phyloP scores from a whole-genome alignment of 2,888 invertebrate species.

The Trichopoda pennipes region DNA sequence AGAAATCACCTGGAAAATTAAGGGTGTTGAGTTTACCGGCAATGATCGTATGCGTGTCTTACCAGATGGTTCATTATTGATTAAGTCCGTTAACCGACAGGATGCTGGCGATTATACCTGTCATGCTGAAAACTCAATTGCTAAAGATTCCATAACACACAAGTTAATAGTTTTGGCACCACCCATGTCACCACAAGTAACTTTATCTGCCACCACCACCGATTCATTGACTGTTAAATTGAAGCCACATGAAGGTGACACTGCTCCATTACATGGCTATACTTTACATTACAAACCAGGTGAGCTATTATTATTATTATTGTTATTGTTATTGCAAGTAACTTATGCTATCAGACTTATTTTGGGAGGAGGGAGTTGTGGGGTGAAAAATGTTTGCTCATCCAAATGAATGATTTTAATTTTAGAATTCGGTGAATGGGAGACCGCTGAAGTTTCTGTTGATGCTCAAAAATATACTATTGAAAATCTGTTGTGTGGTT shows the following conservation, averaged over 20 bases:
- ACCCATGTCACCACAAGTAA: constrained; percentile 89
- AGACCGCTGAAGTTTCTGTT: constrained; percentile 90
- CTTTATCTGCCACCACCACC: constrained; percentile 87
- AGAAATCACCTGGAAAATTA: constrained; percentile 93
- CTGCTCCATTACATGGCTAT: constrained; percentile 94
- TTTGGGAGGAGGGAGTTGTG: too few relatives aligned
- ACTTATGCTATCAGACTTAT: too few relatives aligned
- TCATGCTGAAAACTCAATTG: constrained; percentile 94
- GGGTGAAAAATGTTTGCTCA: neutral
- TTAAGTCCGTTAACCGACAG: constrained; percentile 92
- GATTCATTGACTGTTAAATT: constrained; percentile 88
- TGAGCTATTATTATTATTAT: constrained; percentile 63
- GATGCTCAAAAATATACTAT: constrained; percentile 91
- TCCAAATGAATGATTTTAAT: constrained; percentile 10
- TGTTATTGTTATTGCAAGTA: too few relatives aligned
- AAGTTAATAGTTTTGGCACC: constrained; percentile 91
- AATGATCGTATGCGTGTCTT: constrained; percentile 91
- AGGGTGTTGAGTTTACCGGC: constrained; percentile 88
- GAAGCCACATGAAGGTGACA: constrained; percentile 88
- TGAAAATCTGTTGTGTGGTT: constrained; percentile 94
- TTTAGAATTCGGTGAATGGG: constrained; percentile 95
- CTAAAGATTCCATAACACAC: constrained; percentile 95
- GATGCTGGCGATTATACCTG: constrained; percentile 98
- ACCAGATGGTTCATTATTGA: constrained; percentile 94
- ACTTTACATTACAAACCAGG: constrained; percentile 93